Evolutionary conservation across 1,140 invertebrate genomes (phyloP), one percentile per base, ranked within the genome.

Genomic region (Zaprionus africanus): DNA sequence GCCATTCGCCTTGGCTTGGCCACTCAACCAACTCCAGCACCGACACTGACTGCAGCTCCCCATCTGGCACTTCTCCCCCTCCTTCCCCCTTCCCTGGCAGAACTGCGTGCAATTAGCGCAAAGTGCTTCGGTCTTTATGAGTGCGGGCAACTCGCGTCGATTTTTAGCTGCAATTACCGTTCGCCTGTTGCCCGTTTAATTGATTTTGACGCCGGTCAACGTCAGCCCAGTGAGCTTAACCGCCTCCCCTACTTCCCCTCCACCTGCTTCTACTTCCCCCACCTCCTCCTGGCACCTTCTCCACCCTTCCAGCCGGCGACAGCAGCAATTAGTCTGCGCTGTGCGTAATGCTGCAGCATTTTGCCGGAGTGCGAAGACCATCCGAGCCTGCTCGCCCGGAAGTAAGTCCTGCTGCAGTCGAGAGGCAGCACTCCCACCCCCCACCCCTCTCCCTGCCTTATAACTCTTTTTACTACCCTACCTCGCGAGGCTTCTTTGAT

Each of bases 151-250:
- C 38, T 73, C 58, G 59, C 13, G 59, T 66, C 57, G 68, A 64
- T 82, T 84, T 81, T 70, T 80, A 84, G 79, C 85, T 82, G 85
- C 85, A 88, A 81, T 90, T 90, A 90, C 78, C 61, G 78, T 84
- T 82, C 78, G 85, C 85, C 82, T 90, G 85, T 85, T 90, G 76
- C 69, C 85, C 72, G 75, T 90, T 85, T 90, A 88, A 88, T 88
- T 88, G 85, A 88, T 88, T 88, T 88, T 90, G 85, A 88, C 85
- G 85, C 85, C 85, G 79, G 81, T 90, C 49, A 26, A 36, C 2
- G 31, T 34, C 59, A 26, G 13, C 31, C 11, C 41, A 26, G 22
- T 57, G 17, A 22, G 15, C 31, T 17, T 11, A 34, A 9, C 15
- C 13, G 2, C 19, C 22, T 22, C 12, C 22, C 5, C 9, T 9